Percentiles rank a stretch among this genome's conserved stretches.
Evolutionary conservation across 37 sponge, comb jelly and placozoan species (phyloP).

Genomic region (Amphimedon queenslandica): DNA sequence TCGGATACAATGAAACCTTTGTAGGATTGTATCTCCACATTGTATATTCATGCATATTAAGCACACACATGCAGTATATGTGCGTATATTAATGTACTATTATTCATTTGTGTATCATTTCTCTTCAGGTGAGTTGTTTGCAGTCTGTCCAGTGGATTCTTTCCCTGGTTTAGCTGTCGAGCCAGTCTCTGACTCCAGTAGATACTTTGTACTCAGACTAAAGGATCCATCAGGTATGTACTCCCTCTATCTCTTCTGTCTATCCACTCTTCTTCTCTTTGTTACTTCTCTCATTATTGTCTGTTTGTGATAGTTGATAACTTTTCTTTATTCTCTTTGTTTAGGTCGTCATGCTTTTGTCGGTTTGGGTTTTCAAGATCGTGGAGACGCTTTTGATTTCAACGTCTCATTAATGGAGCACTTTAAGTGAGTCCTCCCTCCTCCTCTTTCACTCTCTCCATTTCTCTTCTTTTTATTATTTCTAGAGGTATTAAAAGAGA

Average conservation of each 20-base stretch:
- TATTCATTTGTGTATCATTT: too few species aligned
- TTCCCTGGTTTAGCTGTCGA: slow-evolving; percentile 89
- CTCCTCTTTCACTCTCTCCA: too few species aligned
- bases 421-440: slow-evolving; percentile 90
- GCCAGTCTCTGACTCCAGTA: slow-evolving; percentile 90
- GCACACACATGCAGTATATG: neutral
- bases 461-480: neutral
- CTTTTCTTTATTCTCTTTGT: neutral
- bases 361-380: slow-evolving; percentile 91
- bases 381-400: slow-evolving; percentile 96
- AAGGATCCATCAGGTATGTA: slow-evolving; percentile 53
- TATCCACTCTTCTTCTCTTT: slow-evolving; percentile 1
- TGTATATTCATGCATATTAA: too few species aligned
- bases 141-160: slow-evolving; percentile 83
- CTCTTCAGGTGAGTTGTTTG: slow-evolving; percentile 89
- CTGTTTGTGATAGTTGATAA: slow-evolving; percentile 1
- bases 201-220: slow-evolving; percentile 89
- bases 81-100: too few species aligned
- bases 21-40: too few species aligned
- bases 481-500: slow-evolving; percentile 56
- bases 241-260: neutral
- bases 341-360: slow-evolving; percentile 86
- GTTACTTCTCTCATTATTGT: slow-evolving; percentile 2
- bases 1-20: too few species aligned
- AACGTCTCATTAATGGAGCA: slow-evolving; percentile 94